Evolutionary conservation across 1,140 invertebrate species (phyloP), one percentile per base, ranked within the genome.

Genomic region (Papilio helenus): DNA sequence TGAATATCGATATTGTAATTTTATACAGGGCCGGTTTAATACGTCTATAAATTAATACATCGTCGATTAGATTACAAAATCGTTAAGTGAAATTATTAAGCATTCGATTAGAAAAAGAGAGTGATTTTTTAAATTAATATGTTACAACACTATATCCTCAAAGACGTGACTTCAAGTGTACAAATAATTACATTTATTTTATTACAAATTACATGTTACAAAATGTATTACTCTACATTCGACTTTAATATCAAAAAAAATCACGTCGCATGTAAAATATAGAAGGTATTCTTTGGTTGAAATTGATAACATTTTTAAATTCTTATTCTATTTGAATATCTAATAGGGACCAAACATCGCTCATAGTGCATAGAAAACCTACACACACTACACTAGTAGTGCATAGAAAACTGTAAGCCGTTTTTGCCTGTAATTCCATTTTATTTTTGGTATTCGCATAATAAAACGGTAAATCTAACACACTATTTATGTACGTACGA

Each of bases 21-120:
- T 68, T 68, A 68, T 34, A 68, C 61, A 68, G 61, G 61, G 61
- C 3, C 12, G 16, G 12, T 68, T 68, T 68, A 29, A 68, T 68
- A 29, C 4, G 14, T 34, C 26, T 68, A 68, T 26, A 61, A 61
- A 61, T 68, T 68, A 68, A 68, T 68, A 3, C 16, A 8, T 16
- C 23, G 39, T 79, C 26, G 18, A 77, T 77, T 77, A 61, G 26
- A 68, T 68, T 29, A 68, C 61, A 34, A 34, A 68, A 68, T 68
- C 12, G 23, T 29, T 68, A 68, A 29, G 61, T 68, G 61, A 68
- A 68, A 29, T 68, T 29, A 23, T 65, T 65, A 16, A 12, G 10
- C 23, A 65, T 65, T 68, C 61, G 26, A 29, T 68, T 68, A 9
- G 8, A 23, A 23, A 58, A 23, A 58, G 55, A 55, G n/a, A 55